A percentile compares a stretch with the other conserved stretches of the same genome.
Conservation (phyloP, 2,888 invertebrate genomes). For the Catocala sponsa region DNA sequence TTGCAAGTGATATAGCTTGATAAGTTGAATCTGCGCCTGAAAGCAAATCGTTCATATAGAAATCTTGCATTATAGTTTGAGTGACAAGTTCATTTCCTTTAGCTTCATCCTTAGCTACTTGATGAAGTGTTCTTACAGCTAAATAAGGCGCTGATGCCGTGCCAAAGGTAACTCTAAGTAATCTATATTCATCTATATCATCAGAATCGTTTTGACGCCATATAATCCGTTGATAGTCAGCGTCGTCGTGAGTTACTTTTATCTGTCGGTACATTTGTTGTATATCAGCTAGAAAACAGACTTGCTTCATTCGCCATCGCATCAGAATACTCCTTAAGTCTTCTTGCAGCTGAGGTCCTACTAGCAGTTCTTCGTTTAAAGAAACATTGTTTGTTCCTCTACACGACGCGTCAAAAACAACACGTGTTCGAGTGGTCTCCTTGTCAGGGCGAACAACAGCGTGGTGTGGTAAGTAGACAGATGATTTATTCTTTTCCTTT, state of each 20-base stretch:
- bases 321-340: too few relatives aligned
- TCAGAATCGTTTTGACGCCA: neutral
- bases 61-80: neutral
- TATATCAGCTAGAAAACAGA: too few relatives aligned
- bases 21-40: neutral
- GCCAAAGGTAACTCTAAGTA: neutral
- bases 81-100: neutral
- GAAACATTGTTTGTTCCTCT: too few relatives aligned
- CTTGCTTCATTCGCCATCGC: too few relatives aligned
- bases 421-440: too few relatives aligned
- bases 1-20: conserved; percentile 1
- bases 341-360: too few relatives aligned
- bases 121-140: conserved; percentile 1
- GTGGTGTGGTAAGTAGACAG: neutral
- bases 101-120: conserved; percentile 5
- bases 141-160: conserved; percentile 11
- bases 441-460: too few relatives aligned
- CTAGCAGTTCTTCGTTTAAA: too few relatives aligned
- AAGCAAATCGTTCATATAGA: conserved; percentile 3
- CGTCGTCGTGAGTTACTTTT: too few relatives aligned
- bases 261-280: too few relatives aligned
- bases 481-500: neutral
- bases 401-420: too few relatives aligned
- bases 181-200: neutral
- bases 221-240: too few relatives aligned